These are phyloP conservation scores for Drosophila ohnishii DNA, from an alignment of 1,140 invertebrate species.

Conservation along the genomic window DNA sequence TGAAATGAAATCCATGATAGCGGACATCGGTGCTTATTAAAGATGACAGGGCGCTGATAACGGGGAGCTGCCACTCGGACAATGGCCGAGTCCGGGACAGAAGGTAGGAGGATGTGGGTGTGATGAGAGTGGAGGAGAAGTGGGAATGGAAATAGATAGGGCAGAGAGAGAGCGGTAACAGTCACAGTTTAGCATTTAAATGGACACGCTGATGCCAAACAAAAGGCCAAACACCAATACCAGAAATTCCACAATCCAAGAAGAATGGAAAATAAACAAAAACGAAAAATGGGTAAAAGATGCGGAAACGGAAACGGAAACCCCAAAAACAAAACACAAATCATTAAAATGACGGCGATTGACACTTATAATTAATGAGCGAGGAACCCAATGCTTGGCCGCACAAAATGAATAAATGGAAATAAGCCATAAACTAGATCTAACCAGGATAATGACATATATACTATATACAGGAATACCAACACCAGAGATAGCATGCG, in stretches of 20 bases:
- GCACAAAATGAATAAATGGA: conserved; percentile 62
- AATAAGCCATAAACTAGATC: conserved; percentile 56
- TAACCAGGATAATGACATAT: conserved; percentile 17
- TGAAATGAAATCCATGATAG: conserved; percentile 76
- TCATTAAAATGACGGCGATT: conserved; percentile 77
- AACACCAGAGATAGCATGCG: conserved; percentile 54
- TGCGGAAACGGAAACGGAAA: conserved; percentile 40
- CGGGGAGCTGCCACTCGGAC: conserved; percentile 41
- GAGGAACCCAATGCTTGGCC: conserved; percentile 53
- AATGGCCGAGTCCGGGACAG: conserved; percentile 35
- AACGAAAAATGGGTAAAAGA: conserved; percentile 17
- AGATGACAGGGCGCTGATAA: conserved; percentile 74
- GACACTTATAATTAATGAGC: conserved; percentile 80
- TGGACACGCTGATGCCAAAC: conserved; percentile 63
- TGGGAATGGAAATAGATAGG: conserved; percentile 34
- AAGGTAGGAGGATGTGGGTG: conserved; percentile 29
- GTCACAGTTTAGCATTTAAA: conserved; percentile 76
- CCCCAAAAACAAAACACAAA: conserved; percentile 68
- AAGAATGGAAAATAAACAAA: conserved; percentile 20
- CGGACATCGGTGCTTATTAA: conserved; percentile 78
- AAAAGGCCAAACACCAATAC: conserved; percentile 55
- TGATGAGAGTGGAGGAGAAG: conserved; percentile 5
- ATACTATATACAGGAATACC: conserved; percentile 19
- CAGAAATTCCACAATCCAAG: conserved; percentile 23
- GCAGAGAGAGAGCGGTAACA: conserved; percentile 6